Base-by-base conservation (phyloP, 2,888 invertebrate genomes). In the Troides helena region DNA sequence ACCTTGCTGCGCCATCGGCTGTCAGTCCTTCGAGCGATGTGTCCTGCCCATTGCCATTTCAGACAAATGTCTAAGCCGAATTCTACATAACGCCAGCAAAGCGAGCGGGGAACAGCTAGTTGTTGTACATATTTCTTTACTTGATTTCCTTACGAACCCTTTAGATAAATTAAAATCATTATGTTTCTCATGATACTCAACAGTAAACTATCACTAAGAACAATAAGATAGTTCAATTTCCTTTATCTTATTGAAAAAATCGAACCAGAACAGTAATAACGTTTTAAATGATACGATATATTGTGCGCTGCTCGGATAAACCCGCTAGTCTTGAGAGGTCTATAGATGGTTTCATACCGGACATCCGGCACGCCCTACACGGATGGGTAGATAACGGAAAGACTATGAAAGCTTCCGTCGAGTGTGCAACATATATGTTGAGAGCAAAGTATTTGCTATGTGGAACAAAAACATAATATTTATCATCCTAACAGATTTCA, bases 331-430 rank as follows among this genome's bases (percentile, higher is more conserved):
- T 66, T 39, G 53, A 23, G 57, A 23, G 65, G 23, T 36, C 17
- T 21, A 62, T 59, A 59, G 39, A 59, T 63, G 59, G 59, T 50
- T 59, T 66, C 58, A 62, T 60, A 7, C 36, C 66, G 70, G 70
- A 70, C 63, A 59, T 66, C 62, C 70, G 53, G 25, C 39, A 4
- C 59, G n/a, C 12, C 58, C 46, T 66, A 10, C 65, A 30, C 30
- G 30, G 23, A 18, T 36, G 36, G 14, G 23, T 59, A 39, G 25
- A 69, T 59, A 50, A 39, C 59, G 66, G 59, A 63, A 53, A 53
- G 46, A 50, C 36, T 62, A 53, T 23, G n/a, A 66, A 66, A 70
- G 66, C 58, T 59, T 66, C n/a, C 59, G 14, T 7, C 58, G 46
- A 65, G 39, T 46, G 56, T 18, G 43, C 18, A 50, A 62, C 5